phyloP scores from a whole-genome alignment of 2,113 vertebrate genomes.

The Mastomys coucha region DNA sequence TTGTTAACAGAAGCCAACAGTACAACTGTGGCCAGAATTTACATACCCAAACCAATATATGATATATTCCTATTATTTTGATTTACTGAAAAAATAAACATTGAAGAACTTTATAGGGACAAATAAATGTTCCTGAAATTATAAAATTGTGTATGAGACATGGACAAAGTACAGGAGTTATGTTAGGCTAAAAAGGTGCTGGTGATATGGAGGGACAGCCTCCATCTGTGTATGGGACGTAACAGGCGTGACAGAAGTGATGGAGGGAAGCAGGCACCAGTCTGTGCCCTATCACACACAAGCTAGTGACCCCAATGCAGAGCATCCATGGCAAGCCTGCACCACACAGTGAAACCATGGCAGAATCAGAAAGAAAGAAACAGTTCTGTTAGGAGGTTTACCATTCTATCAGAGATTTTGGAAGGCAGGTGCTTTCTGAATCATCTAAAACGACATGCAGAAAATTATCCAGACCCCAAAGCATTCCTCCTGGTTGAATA shows the following conservation, averaged over 20 bases:
- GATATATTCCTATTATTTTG: slow-evolving; percentile 22
- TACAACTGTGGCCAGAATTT: slow-evolving; percentile 18
- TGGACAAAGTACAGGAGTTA: slow-evolving; percentile 38
- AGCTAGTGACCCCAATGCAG: too few species aligned
- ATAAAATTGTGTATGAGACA: slow-evolving; percentile 27
- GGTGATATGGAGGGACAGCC: background rate
- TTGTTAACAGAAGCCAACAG: slow-evolving; percentile 16
- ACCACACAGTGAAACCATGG: background rate
- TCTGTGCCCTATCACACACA: background rate
- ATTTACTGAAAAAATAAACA: slow-evolving; percentile 51
- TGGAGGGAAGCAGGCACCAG: background rate
- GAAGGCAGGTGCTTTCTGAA: slow-evolving; percentile 42
- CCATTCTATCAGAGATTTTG: background rate
- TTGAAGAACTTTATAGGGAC: slow-evolving; percentile 8
- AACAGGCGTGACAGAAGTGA: background rate
- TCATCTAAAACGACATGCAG: slow-evolving; percentile 5
- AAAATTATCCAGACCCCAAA: slow-evolving; percentile 18
- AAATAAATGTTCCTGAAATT: slow-evolving; percentile 34
- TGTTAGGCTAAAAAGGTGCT: slow-evolving; percentile 47
- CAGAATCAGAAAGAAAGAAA: background rate
- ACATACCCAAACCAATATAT: background rate
- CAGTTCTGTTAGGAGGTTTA: background rate
- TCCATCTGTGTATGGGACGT: background rate
- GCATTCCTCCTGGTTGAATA: background rate
- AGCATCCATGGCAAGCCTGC: background rate